Evolutionary conservation across 2,888 invertebrate species (phyloP).

Genomic region (Caenorhabditis drosophilae): DNA sequence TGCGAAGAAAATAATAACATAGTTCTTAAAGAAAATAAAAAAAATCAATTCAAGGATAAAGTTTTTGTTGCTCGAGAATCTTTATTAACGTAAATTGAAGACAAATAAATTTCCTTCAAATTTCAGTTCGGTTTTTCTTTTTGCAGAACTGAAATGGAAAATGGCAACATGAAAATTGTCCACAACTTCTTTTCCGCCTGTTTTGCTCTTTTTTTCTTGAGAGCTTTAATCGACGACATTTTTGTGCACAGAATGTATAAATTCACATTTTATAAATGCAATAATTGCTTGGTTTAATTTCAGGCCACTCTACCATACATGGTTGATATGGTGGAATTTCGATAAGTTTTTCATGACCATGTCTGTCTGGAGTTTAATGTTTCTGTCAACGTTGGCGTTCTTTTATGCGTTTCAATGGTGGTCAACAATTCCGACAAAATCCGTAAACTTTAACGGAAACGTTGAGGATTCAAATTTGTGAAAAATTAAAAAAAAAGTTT

Average conservation of each 20-base stretch:
- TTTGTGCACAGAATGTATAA: conserved; percentile 59
- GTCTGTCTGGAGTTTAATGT: conserved; percentile 62
- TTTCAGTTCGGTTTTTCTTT: conserved; percentile 4
- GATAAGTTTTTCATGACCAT: conserved; percentile 58
- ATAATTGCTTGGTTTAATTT: conserved; percentile 7
- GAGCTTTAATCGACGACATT: conserved; percentile 58
- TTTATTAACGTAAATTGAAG: conserved; percentile 50
- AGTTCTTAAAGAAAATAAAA: conserved; percentile 10
- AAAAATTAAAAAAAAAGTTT: not conserved
- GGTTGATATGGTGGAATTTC: conserved; percentile 68
- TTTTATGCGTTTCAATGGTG: conserved; percentile 56
- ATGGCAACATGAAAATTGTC: conserved; percentile 52
- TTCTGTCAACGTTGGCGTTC: conserved; percentile 52
- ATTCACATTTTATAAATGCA: conserved; percentile 10
- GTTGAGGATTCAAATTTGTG: no score
- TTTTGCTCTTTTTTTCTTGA: conserved; percentile 56
- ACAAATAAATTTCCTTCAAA: not conserved
- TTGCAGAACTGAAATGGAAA: conserved; percentile 40
- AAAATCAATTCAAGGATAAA: conserved; percentile 51
- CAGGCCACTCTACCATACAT: conserved; percentile 64
- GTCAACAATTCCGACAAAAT: conserved; percentile 53
- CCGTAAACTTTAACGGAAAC: not conserved
- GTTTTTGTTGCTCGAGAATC: conserved; percentile 54
- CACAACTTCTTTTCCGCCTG: conserved; percentile 63
- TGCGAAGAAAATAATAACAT: conserved; percentile 35